phyloP scores from a whole-genome alignment of 2,888 invertebrate species.

The Andrena fulva region DNA sequence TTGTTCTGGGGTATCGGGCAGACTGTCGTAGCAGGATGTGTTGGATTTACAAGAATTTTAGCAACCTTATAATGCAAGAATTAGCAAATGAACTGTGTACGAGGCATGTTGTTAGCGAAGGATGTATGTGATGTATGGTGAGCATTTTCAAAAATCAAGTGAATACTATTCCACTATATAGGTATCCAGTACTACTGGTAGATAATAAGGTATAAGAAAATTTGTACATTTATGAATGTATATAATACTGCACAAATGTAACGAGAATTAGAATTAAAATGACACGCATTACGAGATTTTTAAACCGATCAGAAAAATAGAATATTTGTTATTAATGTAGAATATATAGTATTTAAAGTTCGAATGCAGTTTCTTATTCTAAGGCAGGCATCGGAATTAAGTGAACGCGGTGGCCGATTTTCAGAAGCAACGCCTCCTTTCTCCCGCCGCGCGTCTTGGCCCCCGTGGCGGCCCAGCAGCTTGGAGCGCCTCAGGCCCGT shows the following conservation, averaged over 20 bases:
- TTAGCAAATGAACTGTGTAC: slow-evolving; percentile 20
- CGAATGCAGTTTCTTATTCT: background rate
- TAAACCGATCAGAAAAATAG: slow-evolving; percentile 19
- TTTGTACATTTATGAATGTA: slow-evolving; percentile 50
- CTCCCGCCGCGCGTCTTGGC: too few relatives aligned
- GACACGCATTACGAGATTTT: slow-evolving; percentile 31
- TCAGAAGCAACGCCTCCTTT: too few relatives aligned
- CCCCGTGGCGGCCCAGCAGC: too few relatives aligned
- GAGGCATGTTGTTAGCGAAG: slow-evolving; percentile 15
- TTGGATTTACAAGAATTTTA: slow-evolving; percentile 96
- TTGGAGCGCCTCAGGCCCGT: too few relatives aligned
- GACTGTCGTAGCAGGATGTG: slow-evolving; percentile 94
- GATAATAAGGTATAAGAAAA: slow-evolving; percentile 23
- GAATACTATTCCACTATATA: slow-evolving; percentile 41
- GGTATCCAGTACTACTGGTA: slow-evolving; percentile 19
- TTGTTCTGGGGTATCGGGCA: slow-evolving; percentile 98
- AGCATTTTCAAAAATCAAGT: slow-evolving; percentile 20
- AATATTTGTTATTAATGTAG: slow-evolving; percentile 37
- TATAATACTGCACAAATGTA: slow-evolving; percentile 48
- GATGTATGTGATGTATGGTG: slow-evolving; percentile 26
- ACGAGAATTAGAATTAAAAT: slow-evolving; percentile 33
- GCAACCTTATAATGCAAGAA: slow-evolving; percentile 91
- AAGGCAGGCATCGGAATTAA: background rate
- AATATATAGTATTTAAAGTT: background rate
- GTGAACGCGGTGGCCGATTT: too few relatives aligned